A percentile compares a stretch with the other conserved stretches of the same genome.
These are phyloP conservation scores for Pelvicachromis taeniatus DNA, from an alignment of 2,113 vertebrate species.

Conservation along the genomic window DNA sequence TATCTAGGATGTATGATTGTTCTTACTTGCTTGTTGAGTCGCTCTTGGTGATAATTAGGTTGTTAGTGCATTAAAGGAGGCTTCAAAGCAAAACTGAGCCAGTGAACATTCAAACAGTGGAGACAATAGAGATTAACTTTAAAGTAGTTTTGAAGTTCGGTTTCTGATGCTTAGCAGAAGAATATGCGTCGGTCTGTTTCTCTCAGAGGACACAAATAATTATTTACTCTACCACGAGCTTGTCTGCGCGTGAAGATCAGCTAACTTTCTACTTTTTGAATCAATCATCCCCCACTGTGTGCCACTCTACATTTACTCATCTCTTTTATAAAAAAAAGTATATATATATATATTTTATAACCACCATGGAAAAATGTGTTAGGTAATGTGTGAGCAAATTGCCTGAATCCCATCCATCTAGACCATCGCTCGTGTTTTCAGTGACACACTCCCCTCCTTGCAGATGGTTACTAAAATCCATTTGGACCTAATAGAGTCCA, in stretches of 20 bases:
- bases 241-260: background rate
- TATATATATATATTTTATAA: background rate
- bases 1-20: background rate
- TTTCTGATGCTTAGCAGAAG: background rate
- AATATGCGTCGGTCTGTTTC: background rate
- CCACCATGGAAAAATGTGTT: slow-evolving; percentile 19
- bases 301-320: background rate
- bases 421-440: slow-evolving; percentile 32
- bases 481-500: slow-evolving; percentile 60
- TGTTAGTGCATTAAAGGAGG: background rate
- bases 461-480: slow-evolving; percentile 59
- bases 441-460: slow-evolving; percentile 30
- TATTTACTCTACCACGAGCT: background rate
- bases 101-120: background rate
- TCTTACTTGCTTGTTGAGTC: background rate
- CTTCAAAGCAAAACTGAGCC: background rate
- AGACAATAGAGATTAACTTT: background rate
- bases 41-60: slow-evolving; percentile 23
- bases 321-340: background rate
- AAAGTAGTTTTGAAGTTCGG: background rate
- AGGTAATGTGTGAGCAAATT: slow-evolving; percentile 50
- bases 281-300: background rate
- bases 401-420: slow-evolving; percentile 23
- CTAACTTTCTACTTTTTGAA: background rate
- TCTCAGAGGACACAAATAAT: background rate